A percentile compares a stretch with the other conserved stretches of the same genome.
phyloP scores from a whole-genome alignment of 2,113 vertebrate genomes.

The Cygnus atratus region DNA sequence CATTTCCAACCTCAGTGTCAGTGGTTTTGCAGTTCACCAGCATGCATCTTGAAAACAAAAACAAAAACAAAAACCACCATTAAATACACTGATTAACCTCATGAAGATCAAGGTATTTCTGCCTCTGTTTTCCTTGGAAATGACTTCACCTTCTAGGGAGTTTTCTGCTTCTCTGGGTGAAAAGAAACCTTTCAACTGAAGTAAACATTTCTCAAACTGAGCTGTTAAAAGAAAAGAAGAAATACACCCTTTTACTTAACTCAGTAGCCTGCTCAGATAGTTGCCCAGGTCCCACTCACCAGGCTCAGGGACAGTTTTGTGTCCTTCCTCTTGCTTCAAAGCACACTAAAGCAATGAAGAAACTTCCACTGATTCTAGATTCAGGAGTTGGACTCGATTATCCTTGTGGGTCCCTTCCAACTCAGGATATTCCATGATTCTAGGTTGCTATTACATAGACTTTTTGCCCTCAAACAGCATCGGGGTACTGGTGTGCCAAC shows the following conservation, averaged over 20 bases:
- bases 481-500: background rate
- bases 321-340: background rate
- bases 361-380: background rate
- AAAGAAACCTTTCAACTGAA: background rate
- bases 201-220: background rate
- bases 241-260: background rate
- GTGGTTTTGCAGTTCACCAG: background rate
- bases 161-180: accelerated
- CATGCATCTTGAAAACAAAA: background rate
- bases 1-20: background rate
- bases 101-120: background rate
- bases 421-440: background rate
- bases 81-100: background rate
- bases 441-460: background rate
- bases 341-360: background rate
- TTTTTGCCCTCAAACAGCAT: accelerated
- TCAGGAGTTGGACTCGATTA: no score
- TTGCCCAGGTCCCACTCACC: background rate
- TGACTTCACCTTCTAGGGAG: background rate
- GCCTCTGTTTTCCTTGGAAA: background rate
- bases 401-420: no score
- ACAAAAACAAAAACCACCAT: no score
- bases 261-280: background rate
- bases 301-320: background rate
- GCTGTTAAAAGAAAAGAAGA: background rate